Evolutionary conservation across 2,797 vertebrate species (phyloP).

Genomic region (Enteromius fasciolatus): DNA sequence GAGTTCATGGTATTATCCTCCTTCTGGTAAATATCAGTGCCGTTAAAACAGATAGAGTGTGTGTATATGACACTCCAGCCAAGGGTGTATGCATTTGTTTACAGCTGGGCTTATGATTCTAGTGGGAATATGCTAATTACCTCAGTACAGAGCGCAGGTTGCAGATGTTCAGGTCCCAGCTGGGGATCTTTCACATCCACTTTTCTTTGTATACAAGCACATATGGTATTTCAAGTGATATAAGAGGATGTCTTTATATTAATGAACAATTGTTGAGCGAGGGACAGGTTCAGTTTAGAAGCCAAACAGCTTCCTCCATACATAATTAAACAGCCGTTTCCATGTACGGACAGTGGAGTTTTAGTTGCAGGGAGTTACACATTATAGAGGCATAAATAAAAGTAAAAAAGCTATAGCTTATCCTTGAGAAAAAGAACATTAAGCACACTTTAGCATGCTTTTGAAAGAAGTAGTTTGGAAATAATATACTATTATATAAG

Average conservation of each 20-base stretch:
- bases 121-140: slow-evolving; percentile 54
- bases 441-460: not conserved
- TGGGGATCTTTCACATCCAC: slow-evolving; percentile 45
- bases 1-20: not conserved
- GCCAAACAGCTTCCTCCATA: not conserved
- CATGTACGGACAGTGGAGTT: not conserved
- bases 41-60: slow-evolving; percentile 31
- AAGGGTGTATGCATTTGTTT: slow-evolving; percentile 40
- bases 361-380: not conserved
- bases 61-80: slow-evolving; percentile 18
- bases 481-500: not conserved
- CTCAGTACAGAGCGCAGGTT: slow-evolving; percentile 42
- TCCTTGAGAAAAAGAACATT: not conserved
- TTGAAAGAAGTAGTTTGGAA: not conserved
- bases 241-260: slow-evolving; percentile 27
- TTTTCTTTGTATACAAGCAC: slow-evolving; percentile 30
- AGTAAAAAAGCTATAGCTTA: not conserved
- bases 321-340: not conserved
- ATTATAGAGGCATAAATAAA: not conserved
- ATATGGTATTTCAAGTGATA: slow-evolving; percentile 30
- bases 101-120: slow-evolving; percentile 37
- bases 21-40: not conserved
- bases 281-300: not conserved
- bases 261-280: slow-evolving; percentile 9
- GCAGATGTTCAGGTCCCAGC: slow-evolving; percentile 58